phyloP scores from a whole-genome alignment of 2,113 vertebrate genomes.

The Talpa occidentalis region DNA sequence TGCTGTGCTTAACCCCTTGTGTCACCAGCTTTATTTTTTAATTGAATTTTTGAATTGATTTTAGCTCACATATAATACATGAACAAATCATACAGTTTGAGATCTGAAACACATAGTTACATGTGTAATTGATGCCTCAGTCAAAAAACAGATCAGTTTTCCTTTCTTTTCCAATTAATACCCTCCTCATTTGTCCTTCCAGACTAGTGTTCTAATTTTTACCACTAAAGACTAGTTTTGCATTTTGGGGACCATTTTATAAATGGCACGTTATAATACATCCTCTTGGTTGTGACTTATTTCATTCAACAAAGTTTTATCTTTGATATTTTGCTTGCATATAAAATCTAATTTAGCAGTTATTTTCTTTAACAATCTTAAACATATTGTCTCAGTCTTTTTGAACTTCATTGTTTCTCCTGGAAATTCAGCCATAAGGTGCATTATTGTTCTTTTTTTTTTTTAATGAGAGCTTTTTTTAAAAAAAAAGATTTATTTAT shows the following conservation, averaged over 20 bases:
- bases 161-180: not conserved
- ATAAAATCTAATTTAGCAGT: not conserved
- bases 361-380: not conserved
- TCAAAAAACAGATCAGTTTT: not conserved
- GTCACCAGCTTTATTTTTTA: not conserved
- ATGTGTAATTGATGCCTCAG: not conserved
- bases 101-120: not conserved
- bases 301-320: not conserved
- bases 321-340: conserved; percentile 1
- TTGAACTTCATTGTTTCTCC: not conserved
- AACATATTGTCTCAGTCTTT: not conserved
- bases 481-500: no score
- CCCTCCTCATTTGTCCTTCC: not conserved
- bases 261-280: not conserved
- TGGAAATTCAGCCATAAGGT: no score
- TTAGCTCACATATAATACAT: not conserved
- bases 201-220: not conserved
- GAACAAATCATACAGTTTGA: not conserved
- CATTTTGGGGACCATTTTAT: not conserved
- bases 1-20: no score
- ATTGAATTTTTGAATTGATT: not conserved
- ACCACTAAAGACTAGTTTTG: not conserved
- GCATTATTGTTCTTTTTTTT: not conserved
- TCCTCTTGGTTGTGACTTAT: not conserved
- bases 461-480: no score